Base-by-base conservation (phyloP, 2,797 vertebrate genomes). In the Falco peregrinus region DNA sequence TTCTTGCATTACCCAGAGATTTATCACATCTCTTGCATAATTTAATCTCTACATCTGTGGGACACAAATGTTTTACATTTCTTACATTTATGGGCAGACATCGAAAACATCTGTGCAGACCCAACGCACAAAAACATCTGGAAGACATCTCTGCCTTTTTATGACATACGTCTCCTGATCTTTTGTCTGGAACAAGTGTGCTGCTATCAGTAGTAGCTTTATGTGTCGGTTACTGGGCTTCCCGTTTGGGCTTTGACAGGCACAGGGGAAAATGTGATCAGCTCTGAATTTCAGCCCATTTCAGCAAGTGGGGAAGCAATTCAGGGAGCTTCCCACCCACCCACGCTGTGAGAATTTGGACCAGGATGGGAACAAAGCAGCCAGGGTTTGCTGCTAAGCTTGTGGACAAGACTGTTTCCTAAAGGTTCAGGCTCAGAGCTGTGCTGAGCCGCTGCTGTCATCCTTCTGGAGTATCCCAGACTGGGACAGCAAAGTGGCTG, bases 1-100 rank as follows among this genome's bases (percentile, higher is more conserved):
- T 97, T 96, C 96, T 98, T 95, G 67, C 97, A 96, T 98, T 98
- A 97, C 96, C 95, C 96, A 96, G 96, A 97, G 97, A 98, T 98
- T 98, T 98, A 98, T 98, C 98, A 97, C 97, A 98, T 97, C 97
- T 95, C 91, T 97, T 98, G 96, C 97, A 97, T 98, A 98, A 98
- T 97, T 98, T 97, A 98, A 98, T 98, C 97, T 98, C 97, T 97
- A 91, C 97, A 98, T 98, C 98, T 98, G 97, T 97, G 96, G 96
- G 97, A 97, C 97, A 98, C 98, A 98, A 98, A 97, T 98, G 98
- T 98, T 98, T 98, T 97, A 97, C 97, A 98, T 98, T 98, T 98
- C 97, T 97, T 97, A 92, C 98, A 98, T 98, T 98, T 98, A 98
- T 97, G 97, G 97, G 97, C 98, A 98, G 98, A 98, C 98, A 98